Conservation (phyloP, 2,797 vertebrate genomes). For the Scyliorhinus canicula region DNA sequence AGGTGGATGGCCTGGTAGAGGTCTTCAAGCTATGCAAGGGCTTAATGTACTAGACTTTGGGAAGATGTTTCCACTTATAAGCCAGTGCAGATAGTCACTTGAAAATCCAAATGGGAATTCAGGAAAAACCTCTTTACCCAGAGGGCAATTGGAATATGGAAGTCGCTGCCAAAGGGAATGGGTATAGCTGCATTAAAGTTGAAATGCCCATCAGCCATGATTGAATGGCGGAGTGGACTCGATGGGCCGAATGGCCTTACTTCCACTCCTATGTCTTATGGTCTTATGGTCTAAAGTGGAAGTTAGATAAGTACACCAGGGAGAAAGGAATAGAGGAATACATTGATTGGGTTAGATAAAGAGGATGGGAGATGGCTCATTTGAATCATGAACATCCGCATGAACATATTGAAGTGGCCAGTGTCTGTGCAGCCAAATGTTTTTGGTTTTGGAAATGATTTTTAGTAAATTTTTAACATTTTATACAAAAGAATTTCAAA, state of each 20-base stretch:
- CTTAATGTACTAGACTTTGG: background rate
- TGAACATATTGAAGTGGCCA: too few relatives aligned
- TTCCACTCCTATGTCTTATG: too few relatives aligned
- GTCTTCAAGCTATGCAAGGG: background rate
- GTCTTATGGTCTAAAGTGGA: too few relatives aligned
- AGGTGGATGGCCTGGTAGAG: background rate
- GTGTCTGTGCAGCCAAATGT: too few relatives aligned
- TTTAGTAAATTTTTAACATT: too few relatives aligned
- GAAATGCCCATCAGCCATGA: too few relatives aligned
- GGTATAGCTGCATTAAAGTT: background rate
- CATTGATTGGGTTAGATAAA: background rate
- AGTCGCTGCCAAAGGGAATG: background rate
- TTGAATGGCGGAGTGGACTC: too few relatives aligned
- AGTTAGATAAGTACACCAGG: background rate
- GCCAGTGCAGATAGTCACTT: background rate
- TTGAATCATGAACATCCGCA: background rate
- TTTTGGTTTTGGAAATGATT: too few relatives aligned
- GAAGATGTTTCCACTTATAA: background rate
- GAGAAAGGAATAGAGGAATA: background rate
- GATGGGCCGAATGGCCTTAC: too few relatives aligned
- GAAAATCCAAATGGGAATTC: background rate
- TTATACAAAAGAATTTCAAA: too few relatives aligned
- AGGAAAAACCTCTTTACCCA: background rate
- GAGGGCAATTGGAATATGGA: background rate
- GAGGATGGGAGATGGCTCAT: background rate